These are phyloP conservation scores for Sarcoramphus papa DNA, from an alignment of 2,797 vertebrate species.

Conservation along the genomic window DNA sequence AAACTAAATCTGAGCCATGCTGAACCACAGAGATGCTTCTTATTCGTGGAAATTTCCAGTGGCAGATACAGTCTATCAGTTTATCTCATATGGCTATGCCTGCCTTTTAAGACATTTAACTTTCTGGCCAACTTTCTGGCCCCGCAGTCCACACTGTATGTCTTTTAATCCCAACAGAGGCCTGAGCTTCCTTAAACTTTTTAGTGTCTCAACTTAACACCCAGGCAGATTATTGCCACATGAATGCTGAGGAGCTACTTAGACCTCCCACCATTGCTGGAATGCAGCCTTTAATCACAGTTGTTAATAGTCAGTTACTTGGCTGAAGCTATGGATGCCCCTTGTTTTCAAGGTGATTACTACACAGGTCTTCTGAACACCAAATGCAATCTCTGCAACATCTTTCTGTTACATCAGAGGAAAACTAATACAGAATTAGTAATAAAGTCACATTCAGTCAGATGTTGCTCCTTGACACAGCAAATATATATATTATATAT, in stretches of 20 bases:
- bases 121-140: not conserved
- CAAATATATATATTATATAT: not conserved
- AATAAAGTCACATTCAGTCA: not conserved
- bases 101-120: not conserved
- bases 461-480: not conserved
- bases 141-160: fast-evolving
- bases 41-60: not conserved
- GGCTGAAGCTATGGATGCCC: not conserved
- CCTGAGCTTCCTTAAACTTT: not conserved
- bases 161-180: not conserved
- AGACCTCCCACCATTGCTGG: not conserved
- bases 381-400: not conserved
- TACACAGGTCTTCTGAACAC: not conserved
- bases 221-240: not conserved
- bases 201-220: not conserved
- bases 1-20: not conserved
- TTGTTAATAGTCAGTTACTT: not conserved
- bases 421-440: not conserved
- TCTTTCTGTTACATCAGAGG: not conserved
- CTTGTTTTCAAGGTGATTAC: not conserved
- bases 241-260: not conserved
- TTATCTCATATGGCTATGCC: not conserved
- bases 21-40: not conserved
- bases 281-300: not conserved
- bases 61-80: not conserved